Evolutionary conservation across 2,888 invertebrate species (phyloP).

Genomic region (Drepanosiphum platanoidis): DNA sequence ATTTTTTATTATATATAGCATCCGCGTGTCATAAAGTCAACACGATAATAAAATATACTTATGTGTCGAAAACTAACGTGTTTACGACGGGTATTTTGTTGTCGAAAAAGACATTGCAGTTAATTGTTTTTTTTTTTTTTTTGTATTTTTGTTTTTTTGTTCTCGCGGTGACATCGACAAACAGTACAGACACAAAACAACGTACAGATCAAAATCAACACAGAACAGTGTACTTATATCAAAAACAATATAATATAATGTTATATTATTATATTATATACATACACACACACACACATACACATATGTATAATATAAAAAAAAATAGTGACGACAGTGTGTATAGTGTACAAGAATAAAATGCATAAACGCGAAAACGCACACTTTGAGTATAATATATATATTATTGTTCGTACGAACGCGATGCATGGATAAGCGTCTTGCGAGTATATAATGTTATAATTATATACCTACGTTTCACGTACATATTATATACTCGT

Average conservation of each 20-base stretch:
- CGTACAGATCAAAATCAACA: slow-evolving; percentile 13
- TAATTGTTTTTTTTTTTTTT: neutral
- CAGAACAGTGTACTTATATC: slow-evolving; percentile 31
- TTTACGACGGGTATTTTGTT: neutral
- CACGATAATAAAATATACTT: no score
- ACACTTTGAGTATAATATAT: no score
- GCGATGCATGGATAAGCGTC: neutral
- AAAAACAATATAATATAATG: neutral
- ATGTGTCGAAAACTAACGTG: neutral
- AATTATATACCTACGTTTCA: neutral
- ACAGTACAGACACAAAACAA: neutral
- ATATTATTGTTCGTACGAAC: neutral
- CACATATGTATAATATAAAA: neutral
- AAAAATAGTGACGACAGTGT: neutral
- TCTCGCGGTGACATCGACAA: neutral
- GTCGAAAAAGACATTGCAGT: neutral
- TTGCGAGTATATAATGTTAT: neutral
- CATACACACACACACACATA: no score
- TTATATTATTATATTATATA: no score
- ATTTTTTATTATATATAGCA: no score
- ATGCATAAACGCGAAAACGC: neutral
- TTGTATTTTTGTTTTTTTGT: neutral
- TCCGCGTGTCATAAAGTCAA: neutral
- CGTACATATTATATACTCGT: no score
- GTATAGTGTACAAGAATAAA: neutral